Percentiles rank a stretch among this genome's conserved stretches.
Conservation (phyloP, 2,113 vertebrate genomes). For the Heterotis niloticus region DNA sequence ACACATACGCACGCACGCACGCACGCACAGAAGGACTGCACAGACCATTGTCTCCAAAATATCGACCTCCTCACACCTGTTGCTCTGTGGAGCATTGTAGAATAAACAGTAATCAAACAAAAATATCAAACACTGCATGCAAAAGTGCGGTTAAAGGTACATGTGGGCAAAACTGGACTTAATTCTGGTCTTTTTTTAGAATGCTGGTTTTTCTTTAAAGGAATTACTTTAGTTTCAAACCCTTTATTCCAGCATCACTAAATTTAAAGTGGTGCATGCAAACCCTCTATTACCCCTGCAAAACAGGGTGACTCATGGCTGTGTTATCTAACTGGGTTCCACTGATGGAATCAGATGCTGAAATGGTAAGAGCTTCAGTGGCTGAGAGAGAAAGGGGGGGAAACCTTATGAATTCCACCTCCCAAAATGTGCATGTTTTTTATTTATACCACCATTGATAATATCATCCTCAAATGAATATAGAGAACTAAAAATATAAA, state of each 20-base stretch:
- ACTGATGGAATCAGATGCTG: conserved; percentile 42
- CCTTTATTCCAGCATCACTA: background rate
- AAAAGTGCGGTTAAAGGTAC: background rate
- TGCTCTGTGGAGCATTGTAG: background rate
- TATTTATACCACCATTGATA: background rate
- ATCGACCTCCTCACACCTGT: too few relatives aligned
- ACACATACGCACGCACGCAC: background rate
- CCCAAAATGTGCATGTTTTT: conserved; percentile 22
- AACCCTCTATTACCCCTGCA: background rate
- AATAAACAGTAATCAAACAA: background rate
- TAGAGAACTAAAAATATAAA: background rate
- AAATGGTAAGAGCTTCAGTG: background rate
- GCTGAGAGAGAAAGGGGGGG: conserved; percentile 37
- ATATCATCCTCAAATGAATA: background rate
- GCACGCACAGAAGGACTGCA: background rate
- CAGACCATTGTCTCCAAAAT: too few relatives aligned
- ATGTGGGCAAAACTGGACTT: background rate
- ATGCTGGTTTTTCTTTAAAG: background rate
- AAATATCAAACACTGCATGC: background rate
- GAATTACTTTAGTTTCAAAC: background rate
- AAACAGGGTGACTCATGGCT: conserved; percentile 53
- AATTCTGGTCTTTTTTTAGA: background rate
- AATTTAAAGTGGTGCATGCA: background rate
- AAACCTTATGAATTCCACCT: conserved; percentile 43
- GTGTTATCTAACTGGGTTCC: conserved; percentile 33